phyloP scores from a whole-genome alignment of 2,113 vertebrate species.

The Archocentrus centrarchus region DNA sequence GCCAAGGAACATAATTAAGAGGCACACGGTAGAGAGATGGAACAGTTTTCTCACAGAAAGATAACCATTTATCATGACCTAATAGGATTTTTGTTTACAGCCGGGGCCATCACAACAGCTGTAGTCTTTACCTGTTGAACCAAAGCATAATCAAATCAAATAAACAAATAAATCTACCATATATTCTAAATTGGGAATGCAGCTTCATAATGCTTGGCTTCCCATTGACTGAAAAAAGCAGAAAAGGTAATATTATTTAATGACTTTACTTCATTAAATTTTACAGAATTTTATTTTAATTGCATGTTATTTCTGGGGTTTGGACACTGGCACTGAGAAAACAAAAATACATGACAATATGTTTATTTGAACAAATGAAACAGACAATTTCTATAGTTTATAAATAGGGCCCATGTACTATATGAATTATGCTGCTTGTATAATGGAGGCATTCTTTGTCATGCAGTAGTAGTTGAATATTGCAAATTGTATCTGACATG shows the following conservation, averaged over 20 bases:
- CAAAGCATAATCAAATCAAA: constrained; percentile 62
- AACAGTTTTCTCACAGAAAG: constrained; percentile 43
- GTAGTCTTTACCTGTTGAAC: constrained; percentile 59
- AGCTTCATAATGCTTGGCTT: constrained; percentile 6
- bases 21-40: constrained; percentile 47
- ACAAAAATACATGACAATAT: background rate
- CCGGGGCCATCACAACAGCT: constrained; percentile 19
- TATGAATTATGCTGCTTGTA: background rate
- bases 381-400: background rate
- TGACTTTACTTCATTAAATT: constrained; percentile 37
- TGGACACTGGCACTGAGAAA: constrained; percentile 21
- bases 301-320: constrained; percentile 26
- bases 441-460: constrained; percentile 9
- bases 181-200: background rate
- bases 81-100: constrained; percentile 74
- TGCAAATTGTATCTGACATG: background rate
- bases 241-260: constrained; percentile 31
- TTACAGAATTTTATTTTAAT: constrained; percentile 46
- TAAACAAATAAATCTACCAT: background rate
- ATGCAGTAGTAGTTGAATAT: background rate
- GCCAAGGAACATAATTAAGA: constrained; percentile 73
- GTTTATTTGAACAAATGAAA: constrained; percentile 16
- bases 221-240: constrained; percentile 30
- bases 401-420: constrained; percentile 9
- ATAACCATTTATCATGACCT: constrained; percentile 69